These are phyloP conservation scores for Eolophus roseicapilla DNA, from an alignment of 2,113 vertebrate genomes.

Conservation along the genomic window DNA sequence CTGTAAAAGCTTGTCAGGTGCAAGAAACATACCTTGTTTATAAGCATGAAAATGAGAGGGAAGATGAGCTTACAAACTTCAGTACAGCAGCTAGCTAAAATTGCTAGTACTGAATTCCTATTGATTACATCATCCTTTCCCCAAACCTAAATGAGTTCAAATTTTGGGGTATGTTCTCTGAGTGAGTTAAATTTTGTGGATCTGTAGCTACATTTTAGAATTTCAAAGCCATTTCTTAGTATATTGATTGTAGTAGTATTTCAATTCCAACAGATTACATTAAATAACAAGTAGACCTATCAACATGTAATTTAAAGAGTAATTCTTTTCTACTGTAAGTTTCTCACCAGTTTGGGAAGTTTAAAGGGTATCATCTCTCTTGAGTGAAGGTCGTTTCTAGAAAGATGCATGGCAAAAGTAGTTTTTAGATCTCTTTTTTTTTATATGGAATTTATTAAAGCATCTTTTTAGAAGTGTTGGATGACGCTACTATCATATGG, in stretches of 20 bases:
- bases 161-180: background rate
- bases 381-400: background rate
- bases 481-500: background rate
- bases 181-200: background rate
- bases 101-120: background rate
- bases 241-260: background rate
- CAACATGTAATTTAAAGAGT: background rate
- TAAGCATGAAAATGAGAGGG: background rate
- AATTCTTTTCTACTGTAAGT: background rate
- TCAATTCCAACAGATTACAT: background rate
- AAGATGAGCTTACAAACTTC: background rate
- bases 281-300: background rate
- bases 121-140: background rate
- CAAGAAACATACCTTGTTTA: background rate
- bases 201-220: background rate
- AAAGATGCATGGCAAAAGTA: background rate
- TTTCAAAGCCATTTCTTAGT: background rate
- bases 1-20: background rate
- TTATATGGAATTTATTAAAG: background rate
- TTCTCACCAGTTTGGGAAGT: background rate
- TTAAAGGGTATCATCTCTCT: background rate
- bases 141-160: background rate
- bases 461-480: background rate
- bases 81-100: background rate
- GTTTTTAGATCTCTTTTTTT: background rate